A percentile compares a stretch with the other conserved stretches of the same genome.
These are phyloP conservation scores for Eulemur rubriventer DNA, from an alignment of 2,797 vertebrate species.

Conservation along the genomic window DNA sequence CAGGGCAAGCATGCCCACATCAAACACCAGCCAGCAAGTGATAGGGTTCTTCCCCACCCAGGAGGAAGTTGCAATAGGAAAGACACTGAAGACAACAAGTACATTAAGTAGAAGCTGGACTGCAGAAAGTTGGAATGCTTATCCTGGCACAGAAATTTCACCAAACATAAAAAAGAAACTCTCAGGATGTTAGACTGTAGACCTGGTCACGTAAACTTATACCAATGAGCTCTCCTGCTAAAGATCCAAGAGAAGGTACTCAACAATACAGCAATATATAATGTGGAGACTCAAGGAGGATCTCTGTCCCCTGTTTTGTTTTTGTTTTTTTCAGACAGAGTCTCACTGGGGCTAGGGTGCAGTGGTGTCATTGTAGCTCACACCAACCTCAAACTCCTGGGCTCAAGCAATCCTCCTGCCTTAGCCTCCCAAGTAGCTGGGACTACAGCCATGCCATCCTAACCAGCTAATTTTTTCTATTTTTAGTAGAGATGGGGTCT, in stretches of 20 bases:
- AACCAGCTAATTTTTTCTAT: no score
- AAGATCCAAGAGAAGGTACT: background rate
- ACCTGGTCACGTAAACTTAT: background rate
- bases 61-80: background rate
- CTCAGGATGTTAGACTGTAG: background rate
- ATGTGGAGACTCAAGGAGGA: background rate
- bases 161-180: background rate
- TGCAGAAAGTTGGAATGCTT: background rate
- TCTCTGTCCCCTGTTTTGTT: background rate
- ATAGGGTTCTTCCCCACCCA: background rate
- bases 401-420: no score
- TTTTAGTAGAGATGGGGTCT: no score
- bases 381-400: no score
- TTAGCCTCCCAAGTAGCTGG: no score
- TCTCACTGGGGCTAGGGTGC: no score
- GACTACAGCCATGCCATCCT: no score
- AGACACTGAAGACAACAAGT: background rate
- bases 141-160: background rate
- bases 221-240: background rate
- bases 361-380: no score
- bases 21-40: background rate
- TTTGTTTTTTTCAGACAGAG: no score
- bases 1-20: background rate
- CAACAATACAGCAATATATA: background rate
- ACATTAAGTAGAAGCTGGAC: background rate